phyloP scores from a whole-genome alignment of 2,888 invertebrate species.

The Coleophora deauratella region DNA sequence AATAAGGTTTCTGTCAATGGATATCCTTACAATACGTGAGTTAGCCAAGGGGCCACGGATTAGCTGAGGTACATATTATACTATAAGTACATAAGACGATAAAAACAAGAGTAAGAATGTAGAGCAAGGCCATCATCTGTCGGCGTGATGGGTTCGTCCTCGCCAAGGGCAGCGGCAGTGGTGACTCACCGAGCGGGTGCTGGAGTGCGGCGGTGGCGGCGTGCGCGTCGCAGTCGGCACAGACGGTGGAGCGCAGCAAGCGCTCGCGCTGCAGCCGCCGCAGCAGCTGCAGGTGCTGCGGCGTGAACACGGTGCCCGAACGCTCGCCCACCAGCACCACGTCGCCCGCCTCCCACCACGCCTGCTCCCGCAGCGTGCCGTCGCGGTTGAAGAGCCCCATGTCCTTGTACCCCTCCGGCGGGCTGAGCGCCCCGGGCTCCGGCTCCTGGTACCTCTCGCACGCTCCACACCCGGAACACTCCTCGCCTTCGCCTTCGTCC shows the following conservation, averaged over 20 bases:
- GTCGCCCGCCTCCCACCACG: conserved; percentile 74
- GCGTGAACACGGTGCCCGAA: conserved; percentile 76
- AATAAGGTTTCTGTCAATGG: too few relatives aligned
- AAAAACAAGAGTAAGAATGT: too few relatives aligned
- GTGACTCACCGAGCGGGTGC: conserved; percentile 65
- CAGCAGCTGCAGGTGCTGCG: conserved; percentile 78
- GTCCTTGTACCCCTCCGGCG: conserved; percentile 94
- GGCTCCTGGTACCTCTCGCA: conserved; percentile 79
- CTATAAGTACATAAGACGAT: too few relatives aligned
- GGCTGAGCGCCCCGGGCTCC: conserved; percentile 89
- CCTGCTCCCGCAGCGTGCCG: conserved; percentile 72
- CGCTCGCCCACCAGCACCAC: conserved; percentile 72
- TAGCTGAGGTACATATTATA: too few relatives aligned
- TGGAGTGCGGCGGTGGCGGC: conserved; percentile 48
- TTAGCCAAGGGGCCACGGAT: too few relatives aligned
- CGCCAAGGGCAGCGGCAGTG: conserved; percentile 43
- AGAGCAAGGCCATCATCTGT: background rate
- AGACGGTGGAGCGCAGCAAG: conserved; percentile 70
- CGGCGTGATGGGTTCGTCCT: conserved; percentile 26
- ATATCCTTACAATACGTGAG: too few relatives aligned
- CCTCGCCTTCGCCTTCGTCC: conserved; percentile 86
- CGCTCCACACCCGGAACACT: conserved; percentile 75
- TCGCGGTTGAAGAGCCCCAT: conserved; percentile 78
- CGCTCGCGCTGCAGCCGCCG: conserved; percentile 77
- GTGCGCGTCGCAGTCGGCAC: conserved; percentile 67